phyloP scores from a whole-genome alignment of 92 coral and sea anemone species.

The Porites evermanni region DNA sequence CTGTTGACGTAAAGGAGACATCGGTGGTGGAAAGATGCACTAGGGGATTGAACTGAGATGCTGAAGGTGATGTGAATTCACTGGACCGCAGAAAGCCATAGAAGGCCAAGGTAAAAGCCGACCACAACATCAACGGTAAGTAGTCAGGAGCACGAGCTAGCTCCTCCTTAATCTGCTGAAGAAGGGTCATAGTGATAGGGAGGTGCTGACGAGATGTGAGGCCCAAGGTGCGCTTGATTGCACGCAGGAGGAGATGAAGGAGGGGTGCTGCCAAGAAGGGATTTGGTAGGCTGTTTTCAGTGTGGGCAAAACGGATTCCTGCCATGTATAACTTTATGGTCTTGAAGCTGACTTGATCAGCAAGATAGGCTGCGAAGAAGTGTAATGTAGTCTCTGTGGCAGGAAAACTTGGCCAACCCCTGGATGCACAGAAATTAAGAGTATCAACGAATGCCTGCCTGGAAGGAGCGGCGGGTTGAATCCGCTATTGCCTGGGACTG shows the following conservation, averaged over 20 bases:
- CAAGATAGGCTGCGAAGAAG: conserved; percentile 18
- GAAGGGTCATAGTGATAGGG: neutral
- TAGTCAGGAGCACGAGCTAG: neutral
- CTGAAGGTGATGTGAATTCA: conserved; percentile 3
- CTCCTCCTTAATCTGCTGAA: neutral
- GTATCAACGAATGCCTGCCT: too few relatives aligned
- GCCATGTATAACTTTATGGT: conserved; percentile 7
- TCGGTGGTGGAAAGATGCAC: conserved; percentile 8
- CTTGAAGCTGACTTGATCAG: neutral
- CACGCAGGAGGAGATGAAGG: too few relatives aligned
- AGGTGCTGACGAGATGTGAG: conserved; percentile 6
- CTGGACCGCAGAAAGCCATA: neutral
- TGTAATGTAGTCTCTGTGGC: neutral
- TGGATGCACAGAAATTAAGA: too few relatives aligned
- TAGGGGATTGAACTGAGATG: conserved; percentile 3
- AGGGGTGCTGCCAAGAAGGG: neutral
- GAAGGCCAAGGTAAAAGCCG: neutral
- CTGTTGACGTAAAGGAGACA: conserved; percentile 8
- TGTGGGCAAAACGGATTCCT: conserved; percentile 6
- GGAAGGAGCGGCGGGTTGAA: too few relatives aligned
- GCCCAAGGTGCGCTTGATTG: neutral
- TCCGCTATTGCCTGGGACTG: too few relatives aligned
- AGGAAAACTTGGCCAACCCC: neutral
- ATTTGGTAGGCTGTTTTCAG: conserved; percentile 5
- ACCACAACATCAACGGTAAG: neutral